Base-by-base conservation (phyloP, 2,888 invertebrate genomes). In the Leptopilina syphax region DNA sequence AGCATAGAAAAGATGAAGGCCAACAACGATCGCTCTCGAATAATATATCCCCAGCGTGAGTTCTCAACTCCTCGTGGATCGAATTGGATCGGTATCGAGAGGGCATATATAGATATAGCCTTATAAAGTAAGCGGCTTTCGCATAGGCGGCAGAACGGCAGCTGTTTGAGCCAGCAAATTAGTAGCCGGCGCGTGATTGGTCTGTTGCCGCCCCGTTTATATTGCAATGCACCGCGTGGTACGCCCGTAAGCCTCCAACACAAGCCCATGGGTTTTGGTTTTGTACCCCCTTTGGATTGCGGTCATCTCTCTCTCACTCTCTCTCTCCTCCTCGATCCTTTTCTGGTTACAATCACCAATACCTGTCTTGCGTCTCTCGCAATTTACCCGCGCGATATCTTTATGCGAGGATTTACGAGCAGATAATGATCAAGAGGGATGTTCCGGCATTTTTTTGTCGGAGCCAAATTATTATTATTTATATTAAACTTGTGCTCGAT, bases 131-230 rank as follows among this genome's bases (percentile, higher is more conserved):
- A 84, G 86, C 88, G 86, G 88, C 87, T 89, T 88, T 90, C 88
- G 87, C 88, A 89, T 88, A 89, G 89, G 90, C 90, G 88, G 89
- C 87, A 89, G 89, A 91, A 90, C 92, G 90, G 92, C 92, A 91
- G 92, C 91, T 90, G 91, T 91, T 91, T 90, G 90, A 91, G 89
- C 87, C 88, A 86, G 91, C 91, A 91, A 92, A 92, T 92, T 91
- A 92, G 91, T 92, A 91, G 91, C 90, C 91, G 91, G 91, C 90
- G 88, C 90, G 90, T 90, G 91, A 92, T 92, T 91, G 91, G 91
- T 89, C 90, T 90, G 91, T 91, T 91, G 87, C 91, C 91, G 91
- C 91, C 91, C 91, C 89, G 89, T 89, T 87, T 88, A 89, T 88
- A 89, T 89, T 85, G 90, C 88, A 87, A 89, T 89, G 88, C 86